Evolutionary conservation across 92 coral and sea anemone species (phyloP), one percentile per base, ranked within the genome.

Genomic region (Blastomussa wellsi): DNA sequence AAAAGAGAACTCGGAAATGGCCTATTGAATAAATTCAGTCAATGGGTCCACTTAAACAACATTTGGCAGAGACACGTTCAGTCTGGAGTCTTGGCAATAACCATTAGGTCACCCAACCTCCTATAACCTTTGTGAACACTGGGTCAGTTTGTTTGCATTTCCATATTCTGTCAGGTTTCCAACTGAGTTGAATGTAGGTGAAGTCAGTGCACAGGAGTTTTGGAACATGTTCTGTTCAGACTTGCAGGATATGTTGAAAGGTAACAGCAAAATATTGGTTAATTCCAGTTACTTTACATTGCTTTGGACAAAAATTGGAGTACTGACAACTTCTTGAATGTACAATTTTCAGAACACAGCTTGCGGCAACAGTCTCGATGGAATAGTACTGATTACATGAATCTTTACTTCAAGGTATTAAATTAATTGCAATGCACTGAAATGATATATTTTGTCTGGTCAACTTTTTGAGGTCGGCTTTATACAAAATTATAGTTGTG

Each of bases 351-450:
- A 97, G 99, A 93, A 48, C 99, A 97, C 89, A 91, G 92, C 31
- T 52, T 69, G 15, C 78, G 86, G 48, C 95, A 91, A 36, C 79
- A 83, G 72, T 75, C 74, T 57, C 79, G 74, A 42, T 97, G 99
- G 99, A 90, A 79, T 44, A 97, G 97, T 79, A 93, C 98, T 33
- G 99, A 97, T 70, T 97, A 97, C 72, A 94, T 97, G 93, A 97
- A 96, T 79, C 91, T 96, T 19, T 98, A 94, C 79, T 96, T 96
- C 78, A 96, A 96, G 95, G 98, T 96, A 84, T 48, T 36, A 51
- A 65, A 39, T 14, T 68, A 33, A 67, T 67, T 32, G 19, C 0
- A 59, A 59, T 37, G 29, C 35, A 15, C 7, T 32, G 17, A 62
- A 7, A 4, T n/a, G 69, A n/a, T 22, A 62, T 3, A 7, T 36